Conservation (phyloP, 1,140 invertebrate species). For the Aphaenogaster floridana region DNA sequence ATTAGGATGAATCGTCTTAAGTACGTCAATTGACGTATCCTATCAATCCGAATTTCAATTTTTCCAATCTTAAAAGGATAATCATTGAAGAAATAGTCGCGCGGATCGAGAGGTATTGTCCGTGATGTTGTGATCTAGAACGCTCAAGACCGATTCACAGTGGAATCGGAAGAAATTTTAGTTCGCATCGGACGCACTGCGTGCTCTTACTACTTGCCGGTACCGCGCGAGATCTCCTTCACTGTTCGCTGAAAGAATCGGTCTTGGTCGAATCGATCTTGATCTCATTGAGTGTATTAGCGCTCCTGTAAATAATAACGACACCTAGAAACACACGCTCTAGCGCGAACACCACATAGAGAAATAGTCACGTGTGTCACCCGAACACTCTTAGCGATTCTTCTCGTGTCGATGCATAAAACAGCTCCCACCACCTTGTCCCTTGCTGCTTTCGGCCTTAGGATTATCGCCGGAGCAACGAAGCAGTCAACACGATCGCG, state of each 20-base stretch:
- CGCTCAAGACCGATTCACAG: slow-evolving; percentile 53
- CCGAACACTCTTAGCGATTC: slow-evolving; percentile 48
- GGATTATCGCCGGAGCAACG: slow-evolving; percentile 69
- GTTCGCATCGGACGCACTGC: neutral
- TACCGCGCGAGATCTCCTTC: neutral
- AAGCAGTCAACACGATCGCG: slow-evolving; percentile 50
- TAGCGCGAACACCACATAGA: slow-evolving; percentile 49
- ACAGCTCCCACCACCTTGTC: slow-evolving; percentile 77
- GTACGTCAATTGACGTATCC: slow-evolving; percentile 23
- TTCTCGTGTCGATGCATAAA: slow-evolving; percentile 64
- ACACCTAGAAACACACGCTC: slow-evolving; percentile 32
- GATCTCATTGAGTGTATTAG: slow-evolving; percentile 32
- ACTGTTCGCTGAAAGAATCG: neutral
- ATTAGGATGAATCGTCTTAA: slow-evolving; percentile 37
- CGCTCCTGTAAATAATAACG: slow-evolving; percentile 35
- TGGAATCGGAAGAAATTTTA: neutral
- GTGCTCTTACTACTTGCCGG: neutral
- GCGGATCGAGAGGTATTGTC: slow-evolving; percentile 20
- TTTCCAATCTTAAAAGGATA: slow-evolving; percentile 15
- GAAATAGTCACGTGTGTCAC: slow-evolving; percentile 48
- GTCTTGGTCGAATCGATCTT: slow-evolving; percentile 57
- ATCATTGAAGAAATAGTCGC: neutral
- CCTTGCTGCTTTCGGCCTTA: slow-evolving; percentile 83
- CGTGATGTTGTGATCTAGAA: slow-evolving; percentile 34
- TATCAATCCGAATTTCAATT: neutral